Base-by-base conservation (phyloP, 2,797 vertebrate genomes). In the Microctenopoma steveboyesi region DNA sequence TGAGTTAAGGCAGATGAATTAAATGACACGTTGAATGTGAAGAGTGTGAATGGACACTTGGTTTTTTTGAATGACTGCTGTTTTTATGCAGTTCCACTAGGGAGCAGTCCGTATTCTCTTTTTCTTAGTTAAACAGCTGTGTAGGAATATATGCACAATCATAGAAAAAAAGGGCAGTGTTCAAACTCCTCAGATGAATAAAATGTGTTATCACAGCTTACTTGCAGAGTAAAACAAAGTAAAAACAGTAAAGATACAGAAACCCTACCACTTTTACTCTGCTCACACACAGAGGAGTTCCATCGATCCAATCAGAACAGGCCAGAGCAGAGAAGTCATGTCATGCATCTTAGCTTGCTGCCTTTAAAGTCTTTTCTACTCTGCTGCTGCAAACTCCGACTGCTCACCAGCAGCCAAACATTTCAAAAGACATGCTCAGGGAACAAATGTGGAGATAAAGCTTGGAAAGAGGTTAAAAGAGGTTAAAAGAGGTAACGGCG, bases 401-500 rank as follows among this genome's bases (percentile, higher is more conserved):
- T 64, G 33, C 54, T 67, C 33, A 46, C 35, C 46, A 61, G 77
- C 40, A 79, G 79, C 82, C 76, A 87, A 79, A 57, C 64, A 70
- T 72, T 74, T 73, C 33, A 73, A 76, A 72, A 76, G 42, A 46
- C 74, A 79, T 79, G 40, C 72, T 72, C 43, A 27, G 43, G 55
- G 33, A 35, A 59, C 46, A 64, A 51, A 73, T 45, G 6, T 69
- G 53, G 67, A 81, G 82, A 85, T 81, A 76, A 87, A 85, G 79
- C 81, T 73, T 84, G 74, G 85, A 84, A 88, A 86, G 85, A 87
- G 86, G 81, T 89, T 82, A 87, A 84, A 88, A 86, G 85, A 87
- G 86, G 81, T 89, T 82, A 87, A 80, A 70, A 84, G 86, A 86
- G 81, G 84, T 90, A 82, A 82, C 69, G 42, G 12, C 83, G 74